Evolutionary conservation across 2,797 vertebrate genomes (phyloP).

Genomic region (Enteromius viviparus): DNA sequence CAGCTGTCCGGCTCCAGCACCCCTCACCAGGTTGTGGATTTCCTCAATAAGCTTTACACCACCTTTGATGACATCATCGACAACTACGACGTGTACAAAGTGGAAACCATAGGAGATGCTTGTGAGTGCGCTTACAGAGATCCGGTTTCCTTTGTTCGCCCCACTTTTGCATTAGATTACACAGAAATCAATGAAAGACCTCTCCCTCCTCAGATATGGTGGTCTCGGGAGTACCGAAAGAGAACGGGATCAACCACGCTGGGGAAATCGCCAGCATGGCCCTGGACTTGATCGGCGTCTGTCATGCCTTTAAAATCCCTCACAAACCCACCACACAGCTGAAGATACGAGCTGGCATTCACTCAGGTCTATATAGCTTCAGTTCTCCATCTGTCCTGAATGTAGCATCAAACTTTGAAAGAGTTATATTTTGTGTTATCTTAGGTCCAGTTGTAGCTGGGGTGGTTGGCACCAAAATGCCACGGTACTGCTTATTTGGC

Average conservation of each 20-base stretch:
- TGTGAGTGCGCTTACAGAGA: constrained; percentile 69
- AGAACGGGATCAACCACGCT: constrained; percentile 80
- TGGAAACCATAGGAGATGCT: constrained; percentile 82
- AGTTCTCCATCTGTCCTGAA: not conserved
- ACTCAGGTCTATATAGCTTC: constrained; percentile 71
- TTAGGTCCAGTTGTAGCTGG: constrained; percentile 81
- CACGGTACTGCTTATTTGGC: constrained; percentile 82
- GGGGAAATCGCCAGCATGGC: constrained; percentile 83
- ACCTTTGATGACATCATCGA: constrained; percentile 83
- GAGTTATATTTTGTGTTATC: not conserved
- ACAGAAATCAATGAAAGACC: not conserved
- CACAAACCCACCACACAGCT: constrained; percentile 80
- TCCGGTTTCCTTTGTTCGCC: not conserved
- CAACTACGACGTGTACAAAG: constrained; percentile 83
- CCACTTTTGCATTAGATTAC: not conserved
- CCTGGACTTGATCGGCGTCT: constrained; percentile 76
- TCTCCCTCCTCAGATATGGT: constrained; percentile 77
- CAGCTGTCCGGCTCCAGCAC: constrained; percentile 80
- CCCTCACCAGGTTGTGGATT: constrained; percentile 80
- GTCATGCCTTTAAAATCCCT: constrained; percentile 80
- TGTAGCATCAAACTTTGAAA: not conserved
- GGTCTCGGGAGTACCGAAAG: constrained; percentile 81
- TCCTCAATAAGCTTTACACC: constrained; percentile 83
- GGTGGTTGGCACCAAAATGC: constrained; percentile 85
- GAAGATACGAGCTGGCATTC: constrained; percentile 79